Evolutionary conservation across 2,888 invertebrate genomes (phyloP).

Genomic region (Balanococcus diminutus): DNA sequence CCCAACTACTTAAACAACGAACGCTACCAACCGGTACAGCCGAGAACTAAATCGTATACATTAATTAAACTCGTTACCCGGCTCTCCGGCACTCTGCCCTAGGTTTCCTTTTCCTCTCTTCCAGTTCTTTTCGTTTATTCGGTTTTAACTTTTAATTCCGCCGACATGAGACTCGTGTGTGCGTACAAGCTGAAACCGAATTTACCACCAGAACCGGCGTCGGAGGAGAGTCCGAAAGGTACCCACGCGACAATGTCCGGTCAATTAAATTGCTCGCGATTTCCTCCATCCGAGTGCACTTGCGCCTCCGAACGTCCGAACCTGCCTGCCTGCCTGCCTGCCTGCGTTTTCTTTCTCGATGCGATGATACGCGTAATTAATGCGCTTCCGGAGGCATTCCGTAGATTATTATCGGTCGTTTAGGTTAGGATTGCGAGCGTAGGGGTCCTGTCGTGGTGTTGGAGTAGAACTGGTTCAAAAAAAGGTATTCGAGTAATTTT

Average conservation of each 20-base stretch:
- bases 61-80: neutral
- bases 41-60: neutral
- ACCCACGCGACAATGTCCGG: neutral
- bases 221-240: neutral
- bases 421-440: neutral
- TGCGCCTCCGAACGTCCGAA: too few species aligned
- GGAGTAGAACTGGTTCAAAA: too few species aligned
- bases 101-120: neutral
- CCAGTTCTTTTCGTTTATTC: neutral
- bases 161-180: neutral
- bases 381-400: neutral
- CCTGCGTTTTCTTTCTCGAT: too few species aligned
- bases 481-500: too few species aligned
- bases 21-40: slow-evolving; percentile 24
- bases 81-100: neutral
- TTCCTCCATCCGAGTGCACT: neutral
- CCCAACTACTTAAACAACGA: neutral
- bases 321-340: too few species aligned
- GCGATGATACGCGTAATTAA: neutral
- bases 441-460: too few species aligned
- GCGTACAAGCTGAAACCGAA: neutral
- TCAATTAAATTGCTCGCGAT: neutral
- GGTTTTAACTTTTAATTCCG: neutral
- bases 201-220: neutral
- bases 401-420: neutral